Base-by-base conservation (phyloP, 2,888 invertebrate genomes). In the Anaspis maculata region DNA sequence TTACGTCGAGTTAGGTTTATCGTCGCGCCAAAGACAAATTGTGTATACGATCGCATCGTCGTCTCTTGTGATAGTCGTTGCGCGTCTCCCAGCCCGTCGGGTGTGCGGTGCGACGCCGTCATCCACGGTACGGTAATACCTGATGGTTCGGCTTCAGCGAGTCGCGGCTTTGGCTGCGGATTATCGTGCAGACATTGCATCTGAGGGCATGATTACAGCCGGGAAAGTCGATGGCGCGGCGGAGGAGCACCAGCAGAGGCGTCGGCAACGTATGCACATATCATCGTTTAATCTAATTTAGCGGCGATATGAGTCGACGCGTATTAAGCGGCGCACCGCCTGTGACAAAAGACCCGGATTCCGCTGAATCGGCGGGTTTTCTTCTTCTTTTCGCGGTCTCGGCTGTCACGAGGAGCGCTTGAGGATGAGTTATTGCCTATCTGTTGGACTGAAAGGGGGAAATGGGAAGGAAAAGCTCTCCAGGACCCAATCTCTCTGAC, bases 361-460 rank as follows among this genome's bases (percentile, higher is more conserved):
- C 62, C 62, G 54, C 54, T 53, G 66, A 66, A 63, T 66, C 67
- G 70, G 69, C 67, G 69, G 69, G 68, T 68, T 71, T 69, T 70
- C 48, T 53, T 70, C 49, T 52, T 54, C 51, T 55, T 53, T 52
- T 52, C 52, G 54, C 52, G 54, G 53, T 50, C 49, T 49, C 49
- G 52, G 48, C 49, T 54, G 55, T 53, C 56, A 54, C 21, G 37
- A 40, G 30, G 45, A 46, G 50, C 54, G 56, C 53, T 57, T 49
- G 51, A 51, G 52, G 53, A 62, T 62, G 61, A 62, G 52, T 62
- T 61, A 61, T 61, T 60, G 58, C 59, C 59, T 60, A 59, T 61
- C 60, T 60, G 57, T 59, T 58, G 57, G 54, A 47, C 52, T 57
- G 59, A 57, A 59, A 54, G 51, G 54, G 53, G 56, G 59, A 59